Evolutionary conservation across 1,140 invertebrate species (phyloP), one percentile per base, ranked within the genome.

Genomic region (Sinella curviseta): DNA sequence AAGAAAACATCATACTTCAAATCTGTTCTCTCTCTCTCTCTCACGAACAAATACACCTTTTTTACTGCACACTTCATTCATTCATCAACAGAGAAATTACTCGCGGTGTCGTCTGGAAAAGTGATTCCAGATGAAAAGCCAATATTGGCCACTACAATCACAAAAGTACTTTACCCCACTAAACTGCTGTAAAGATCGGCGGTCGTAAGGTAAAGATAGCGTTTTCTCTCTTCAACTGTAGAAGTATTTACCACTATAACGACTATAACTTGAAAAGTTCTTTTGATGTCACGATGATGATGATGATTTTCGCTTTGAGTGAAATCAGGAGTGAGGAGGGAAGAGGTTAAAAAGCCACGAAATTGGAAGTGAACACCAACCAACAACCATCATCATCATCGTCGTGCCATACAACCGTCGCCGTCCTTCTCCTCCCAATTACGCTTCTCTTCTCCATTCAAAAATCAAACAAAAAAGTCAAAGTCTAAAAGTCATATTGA

Each of bases 401-500:
- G 3, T 65, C 57, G 4, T 65, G 24, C 14, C 26, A 26, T 65
- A 65, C 57, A 4, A 65, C 24, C 16, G 24, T n/a, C 57, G 24
- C 24, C 39, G 8, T 8, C 39, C 39, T 48, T 48, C 57, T 26
- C 65, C 8, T 70, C 26, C 65, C 65, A 70, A 70, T 70, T 70
- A 70, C 65, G 8, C 31, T 30, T 33, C 65, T 17, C 31, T 70
- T 14, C 65, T 70, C 30, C 28, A 70, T 70, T 70, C 65, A 12
- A 33, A 70, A 70, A 70, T 70, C 65, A 70, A 70, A 70, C 65
- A 65, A 17, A 70, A 70, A 70, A 70, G 28, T 70, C 28, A 70
- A 33, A 70, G 26, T 24, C 4, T 17, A 17, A 60, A 12, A 60
- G 57, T 26, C 57, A 60, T 17, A n/a, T 60, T 60, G 14, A 60